Evolutionary conservation across 1,140 invertebrate species (phyloP).

Genomic region (Drosophila ironensis): DNA sequence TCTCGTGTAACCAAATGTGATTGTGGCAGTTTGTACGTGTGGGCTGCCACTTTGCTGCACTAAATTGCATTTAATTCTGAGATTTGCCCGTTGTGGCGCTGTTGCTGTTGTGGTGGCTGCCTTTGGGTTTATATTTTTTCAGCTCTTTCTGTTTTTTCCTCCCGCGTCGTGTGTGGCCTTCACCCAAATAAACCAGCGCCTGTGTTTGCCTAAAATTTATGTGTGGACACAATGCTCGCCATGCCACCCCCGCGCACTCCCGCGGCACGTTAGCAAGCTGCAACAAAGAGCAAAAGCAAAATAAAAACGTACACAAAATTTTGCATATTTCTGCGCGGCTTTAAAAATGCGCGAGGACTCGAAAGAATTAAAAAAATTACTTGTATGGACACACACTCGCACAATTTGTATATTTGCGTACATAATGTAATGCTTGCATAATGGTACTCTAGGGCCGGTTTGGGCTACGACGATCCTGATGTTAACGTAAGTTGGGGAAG

Average conservation of each 20-base stretch:
- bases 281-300: slow-evolving; percentile 35
- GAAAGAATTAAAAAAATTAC: slow-evolving; percentile 41
- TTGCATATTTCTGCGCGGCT: slow-evolving; percentile 67
- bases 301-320: slow-evolving; percentile 34
- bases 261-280: slow-evolving; percentile 10
- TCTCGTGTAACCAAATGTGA: slow-evolving; percentile 48
- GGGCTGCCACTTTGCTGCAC: slow-evolving; percentile 73
- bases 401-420: slow-evolving; percentile 9
- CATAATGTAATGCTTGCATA: slow-evolving; percentile 63
- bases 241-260: too few species aligned
- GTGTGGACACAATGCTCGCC: slow-evolving; percentile 64
- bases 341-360: slow-evolving; percentile 52
- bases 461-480: slow-evolving; percentile 26
- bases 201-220: slow-evolving; percentile 74
- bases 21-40: slow-evolving; percentile 29
- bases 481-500: too few species aligned
- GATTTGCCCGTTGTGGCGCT: slow-evolving; percentile 56
- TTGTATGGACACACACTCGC: slow-evolving; percentile 6
- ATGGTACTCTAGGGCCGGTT: slow-evolving; percentile 39
- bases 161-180: slow-evolving; percentile 40
- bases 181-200: slow-evolving; percentile 66
- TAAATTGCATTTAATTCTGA: slow-evolving; percentile 78
- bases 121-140: slow-evolving; percentile 17
- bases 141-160: slow-evolving; percentile 24
- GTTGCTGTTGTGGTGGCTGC: slow-evolving; percentile 1